phyloP scores from a whole-genome alignment of 2,113 vertebrate species.

The Beaufortia kweichowensis region DNA sequence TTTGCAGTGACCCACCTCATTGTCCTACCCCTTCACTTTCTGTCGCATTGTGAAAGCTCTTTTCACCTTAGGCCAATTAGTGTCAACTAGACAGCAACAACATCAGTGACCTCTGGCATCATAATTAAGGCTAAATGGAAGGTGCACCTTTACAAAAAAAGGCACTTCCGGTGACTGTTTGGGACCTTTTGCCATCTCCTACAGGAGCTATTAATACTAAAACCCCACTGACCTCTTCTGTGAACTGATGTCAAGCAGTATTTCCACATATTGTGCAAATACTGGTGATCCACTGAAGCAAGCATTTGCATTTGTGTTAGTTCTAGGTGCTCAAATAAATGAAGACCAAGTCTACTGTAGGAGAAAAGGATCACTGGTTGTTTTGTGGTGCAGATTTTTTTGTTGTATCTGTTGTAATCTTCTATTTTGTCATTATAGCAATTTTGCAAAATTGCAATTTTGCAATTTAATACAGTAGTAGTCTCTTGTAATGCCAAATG shows the following conservation, averaged over 20 bases:
- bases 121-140: slow-evolving; percentile 65
- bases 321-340: neutral
- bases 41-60: slow-evolving; percentile 64
- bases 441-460: too few species aligned
- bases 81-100: slow-evolving; percentile 59
- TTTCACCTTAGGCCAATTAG: slow-evolving; percentile 71
- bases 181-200: slow-evolving; percentile 28
- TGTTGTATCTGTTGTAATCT: too few species aligned
- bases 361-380: too few species aligned
- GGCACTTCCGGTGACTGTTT: slow-evolving; percentile 32
- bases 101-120: slow-evolving; percentile 67
- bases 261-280: neutral
- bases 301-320: neutral
- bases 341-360: neutral
- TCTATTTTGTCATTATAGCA: too few species aligned
- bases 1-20: slow-evolving; percentile 43
- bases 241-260: slow-evolving; percentile 1
- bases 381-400: too few species aligned
- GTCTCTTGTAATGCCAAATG: too few species aligned
- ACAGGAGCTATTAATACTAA: slow-evolving; percentile 27
- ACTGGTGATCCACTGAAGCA: neutral
- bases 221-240: neutral
- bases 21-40: slow-evolving; percentile 42
- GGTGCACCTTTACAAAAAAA: slow-evolving; percentile 50
- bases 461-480: too few species aligned